Base-by-base conservation (phyloP, 2,888 invertebrate species). In the Boloria euphrosyne region DNA sequence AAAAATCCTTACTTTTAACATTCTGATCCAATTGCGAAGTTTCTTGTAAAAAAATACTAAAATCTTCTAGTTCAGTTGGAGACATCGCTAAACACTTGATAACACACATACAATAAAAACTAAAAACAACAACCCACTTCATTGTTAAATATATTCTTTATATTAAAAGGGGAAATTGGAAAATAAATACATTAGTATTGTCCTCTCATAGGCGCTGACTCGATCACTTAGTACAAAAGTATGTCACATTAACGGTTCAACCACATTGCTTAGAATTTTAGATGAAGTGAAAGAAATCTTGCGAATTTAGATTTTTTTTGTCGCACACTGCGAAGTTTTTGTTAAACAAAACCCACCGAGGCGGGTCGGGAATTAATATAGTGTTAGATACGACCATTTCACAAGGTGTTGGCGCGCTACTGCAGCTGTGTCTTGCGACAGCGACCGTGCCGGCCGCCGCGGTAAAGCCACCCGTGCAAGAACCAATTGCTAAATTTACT, bases 311-410 rank as follows among this genome's bases (percentile, higher is more conserved):
- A 63, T 69, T 73, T 78, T 73, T 38, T 78, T 77, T 79, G 76
- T 74, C 75, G 22, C 46, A 75, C 75, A 72, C 76, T 75, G 81
- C 77, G 75, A 76, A 81, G 82, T 86, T 88, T 88, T 88, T 86
- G 82, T 79, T 76, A 74, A 83, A 91, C 86, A 88, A 90, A 91
- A 85, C 82, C 81, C 84, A 84, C 84, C 81, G 78, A 81, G 81
- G 83, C 80, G 82, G 83, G 82, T 83, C 81, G 78, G 85, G 81
- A 85, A 85, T 82, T 91, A 89, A 87, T 91, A 92, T 91, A 92
- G 90, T 82, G 82, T 89, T 81, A 76, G 86, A 88, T 85, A 90
- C 91, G 87, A 89, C 89, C 90, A 91, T 92, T 92, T 89, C 91
- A 90, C 89, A 91, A 92, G 91, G 79, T 81, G 84, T 78, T 78